phyloP scores from a whole-genome alignment of 2,797 vertebrate genomes.

The Periparus ater region DNA sequence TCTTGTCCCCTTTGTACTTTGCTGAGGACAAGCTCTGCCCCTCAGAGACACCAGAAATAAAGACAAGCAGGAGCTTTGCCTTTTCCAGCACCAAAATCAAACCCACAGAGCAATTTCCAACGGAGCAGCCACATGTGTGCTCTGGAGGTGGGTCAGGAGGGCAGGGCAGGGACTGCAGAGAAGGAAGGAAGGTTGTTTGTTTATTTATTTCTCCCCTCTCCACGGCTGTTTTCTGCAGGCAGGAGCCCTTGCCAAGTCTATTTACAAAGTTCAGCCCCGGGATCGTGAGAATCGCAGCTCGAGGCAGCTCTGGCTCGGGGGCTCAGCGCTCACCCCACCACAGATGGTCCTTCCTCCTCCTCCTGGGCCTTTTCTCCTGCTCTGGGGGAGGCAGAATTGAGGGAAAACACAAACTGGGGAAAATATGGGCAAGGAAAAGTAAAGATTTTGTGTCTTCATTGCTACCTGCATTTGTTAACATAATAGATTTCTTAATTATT shows the following conservation, averaged over 20 bases:
- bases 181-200: background rate
- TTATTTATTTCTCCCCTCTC: slow-evolving; percentile 39
- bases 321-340: background rate
- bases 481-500: background rate
- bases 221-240: slow-evolving; percentile 55
- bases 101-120: background rate
- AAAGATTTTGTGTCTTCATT: background rate
- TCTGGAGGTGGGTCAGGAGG: background rate
- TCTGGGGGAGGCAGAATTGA: background rate
- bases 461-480: background rate
- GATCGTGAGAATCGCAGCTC: slow-evolving; percentile 72
- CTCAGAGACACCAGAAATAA: background rate
- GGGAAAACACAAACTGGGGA: background rate
- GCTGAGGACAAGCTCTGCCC: background rate
- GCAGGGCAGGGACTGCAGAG: background rate
- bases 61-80: background rate
- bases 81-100: background rate
- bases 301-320: background rate
- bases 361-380: background rate
- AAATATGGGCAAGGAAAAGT: background rate
- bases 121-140: background rate
- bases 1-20: background rate
- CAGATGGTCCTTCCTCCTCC: slow-evolving; percentile 12
- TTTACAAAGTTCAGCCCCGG: slow-evolving; percentile 74
- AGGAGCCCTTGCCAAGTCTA: slow-evolving; percentile 66